Evolutionary conservation across 2,888 invertebrate genomes (phyloP).

Genomic region (Eubasilissa splendida): DNA sequence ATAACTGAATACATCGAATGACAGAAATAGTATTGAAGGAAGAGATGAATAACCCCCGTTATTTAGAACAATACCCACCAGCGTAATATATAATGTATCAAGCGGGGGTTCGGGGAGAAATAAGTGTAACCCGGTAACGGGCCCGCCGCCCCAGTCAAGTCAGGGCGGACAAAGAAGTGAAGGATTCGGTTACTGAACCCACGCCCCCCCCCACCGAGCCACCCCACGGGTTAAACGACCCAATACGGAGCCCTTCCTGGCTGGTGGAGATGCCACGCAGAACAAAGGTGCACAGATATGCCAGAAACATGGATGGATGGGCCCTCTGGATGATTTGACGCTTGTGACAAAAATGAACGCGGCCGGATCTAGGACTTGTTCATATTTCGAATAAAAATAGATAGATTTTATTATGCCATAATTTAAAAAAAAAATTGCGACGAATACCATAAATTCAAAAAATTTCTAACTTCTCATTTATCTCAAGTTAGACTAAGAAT

Average conservation of each 20-base stretch:
- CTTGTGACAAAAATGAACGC: not conserved
- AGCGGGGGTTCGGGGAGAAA: not conserved
- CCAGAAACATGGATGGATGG: not conserved
- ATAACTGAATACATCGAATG: no score
- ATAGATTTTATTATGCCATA: no score
- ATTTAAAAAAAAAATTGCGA: no score
- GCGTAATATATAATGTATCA: not conserved
- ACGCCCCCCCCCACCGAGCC: slow-evolving; percentile 6
- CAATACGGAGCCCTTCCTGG: slow-evolving; percentile 21
- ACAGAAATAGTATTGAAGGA: no score
- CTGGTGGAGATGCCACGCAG: not conserved
- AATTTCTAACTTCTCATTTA: no score
- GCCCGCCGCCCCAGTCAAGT: not conserved
- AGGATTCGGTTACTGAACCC: slow-evolving; percentile 35
- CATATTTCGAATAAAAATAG: no score
- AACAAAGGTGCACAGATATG: not conserved
- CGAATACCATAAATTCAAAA: no score
- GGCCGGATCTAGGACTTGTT: no score
- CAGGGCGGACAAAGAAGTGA: slow-evolving; percentile 40
- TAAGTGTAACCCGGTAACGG: slow-evolving; percentile 13
- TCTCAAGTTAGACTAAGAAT: no score
- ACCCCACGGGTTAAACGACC: slow-evolving; percentile 25
- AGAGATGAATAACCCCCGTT: not conserved
- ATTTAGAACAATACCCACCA: not conserved
- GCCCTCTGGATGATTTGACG: not conserved